A percentile compares a stretch with the other conserved stretches of the same genome.
These are phyloP conservation scores for Eristalis pertinax DNA, from an alignment of 2,888 invertebrate species.

Conservation along the genomic window DNA sequence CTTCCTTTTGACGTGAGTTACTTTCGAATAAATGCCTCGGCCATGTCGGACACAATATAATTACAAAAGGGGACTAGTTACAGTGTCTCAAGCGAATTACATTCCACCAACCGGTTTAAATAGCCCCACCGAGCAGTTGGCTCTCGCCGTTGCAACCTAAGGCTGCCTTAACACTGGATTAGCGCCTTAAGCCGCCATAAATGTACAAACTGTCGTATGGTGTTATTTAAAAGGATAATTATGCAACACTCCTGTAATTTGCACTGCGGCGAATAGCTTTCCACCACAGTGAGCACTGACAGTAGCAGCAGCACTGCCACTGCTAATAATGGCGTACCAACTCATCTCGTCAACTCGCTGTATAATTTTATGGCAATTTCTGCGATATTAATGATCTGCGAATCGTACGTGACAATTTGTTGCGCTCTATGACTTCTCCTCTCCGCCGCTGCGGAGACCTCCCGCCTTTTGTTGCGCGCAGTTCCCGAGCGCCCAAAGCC, in stretches of 20 bases:
- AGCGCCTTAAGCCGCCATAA: background rate
- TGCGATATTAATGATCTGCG: conserved; percentile 69
- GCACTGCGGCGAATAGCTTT: conserved; percentile 11
- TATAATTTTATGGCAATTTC: conserved; percentile 24
- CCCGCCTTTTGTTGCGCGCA: conserved; percentile 14
- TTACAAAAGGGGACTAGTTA: background rate
- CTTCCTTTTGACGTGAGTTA: background rate
- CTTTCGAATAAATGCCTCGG: background rate
- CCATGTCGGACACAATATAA: background rate
- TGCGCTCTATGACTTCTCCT: conserved; percentile 37
- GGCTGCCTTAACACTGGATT: background rate
- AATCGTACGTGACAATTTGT: conserved; percentile 67
- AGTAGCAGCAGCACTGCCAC: conserved; percentile 10
- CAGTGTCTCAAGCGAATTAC: background rate
- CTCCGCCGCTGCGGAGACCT: background rate
- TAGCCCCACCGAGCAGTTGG: background rate
- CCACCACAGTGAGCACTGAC: conserved; percentile 29
- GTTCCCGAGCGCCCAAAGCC: conserved; percentile 29
- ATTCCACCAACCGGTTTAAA: background rate
- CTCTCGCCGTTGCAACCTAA: background rate
- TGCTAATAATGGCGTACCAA: conserved; percentile 27
- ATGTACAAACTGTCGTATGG: background rate
- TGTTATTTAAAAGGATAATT: conserved; percentile 26
- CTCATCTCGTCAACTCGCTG: conserved; percentile 18
- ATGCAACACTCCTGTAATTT: conserved; percentile 32